A percentile compares a stretch with the other conserved stretches of the same genome.
phyloP scores from a whole-genome alignment of 1,140 invertebrate genomes.

The Archegozetes longisetosus region DNA sequence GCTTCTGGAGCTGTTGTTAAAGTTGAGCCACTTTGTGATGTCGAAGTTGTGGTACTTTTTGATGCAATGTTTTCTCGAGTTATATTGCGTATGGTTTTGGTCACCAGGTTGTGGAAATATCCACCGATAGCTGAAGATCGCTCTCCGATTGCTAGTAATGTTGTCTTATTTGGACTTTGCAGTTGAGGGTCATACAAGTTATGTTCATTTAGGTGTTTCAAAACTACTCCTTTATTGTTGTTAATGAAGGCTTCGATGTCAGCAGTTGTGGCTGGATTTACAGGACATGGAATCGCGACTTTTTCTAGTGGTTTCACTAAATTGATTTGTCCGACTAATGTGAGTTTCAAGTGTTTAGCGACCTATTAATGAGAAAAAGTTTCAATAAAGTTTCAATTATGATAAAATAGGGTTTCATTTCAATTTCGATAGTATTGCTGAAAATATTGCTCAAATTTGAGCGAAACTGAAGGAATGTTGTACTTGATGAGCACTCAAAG shows the following conservation, averaged over 20 bases:
- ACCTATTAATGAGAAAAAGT: constrained; percentile 10
- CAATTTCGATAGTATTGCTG: no score
- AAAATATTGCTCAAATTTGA: no score
- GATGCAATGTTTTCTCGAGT: constrained; percentile 6
- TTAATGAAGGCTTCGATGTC: constrained; percentile 19
- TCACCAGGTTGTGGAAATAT: constrained; percentile 20
- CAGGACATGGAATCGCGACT: neutral
- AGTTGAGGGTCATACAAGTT: constrained; percentile 20
- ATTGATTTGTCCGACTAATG: constrained; percentile 18
- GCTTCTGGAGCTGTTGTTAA: neutral
- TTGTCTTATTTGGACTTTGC: constrained; percentile 12
- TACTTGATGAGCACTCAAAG: no score
- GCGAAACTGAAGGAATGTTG: no score
- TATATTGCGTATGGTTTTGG: constrained; percentile 18
- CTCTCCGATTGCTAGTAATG: constrained; percentile 17
- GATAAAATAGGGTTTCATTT: no score
- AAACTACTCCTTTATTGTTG: constrained; percentile 12
- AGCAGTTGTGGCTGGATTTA: constrained; percentile 13
- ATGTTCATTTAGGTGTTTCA: constrained; percentile 19
- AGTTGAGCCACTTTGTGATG: no score
- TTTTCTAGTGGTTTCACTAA: constrained; percentile 15
- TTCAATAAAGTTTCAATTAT: no score
- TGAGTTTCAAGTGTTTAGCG: constrained; percentile 18
- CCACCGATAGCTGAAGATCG: constrained; percentile 15
- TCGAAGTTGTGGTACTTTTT: no score